phyloP scores from a whole-genome alignment of 2,888 invertebrate genomes.

The Acrocyrtus sp. region DNA sequence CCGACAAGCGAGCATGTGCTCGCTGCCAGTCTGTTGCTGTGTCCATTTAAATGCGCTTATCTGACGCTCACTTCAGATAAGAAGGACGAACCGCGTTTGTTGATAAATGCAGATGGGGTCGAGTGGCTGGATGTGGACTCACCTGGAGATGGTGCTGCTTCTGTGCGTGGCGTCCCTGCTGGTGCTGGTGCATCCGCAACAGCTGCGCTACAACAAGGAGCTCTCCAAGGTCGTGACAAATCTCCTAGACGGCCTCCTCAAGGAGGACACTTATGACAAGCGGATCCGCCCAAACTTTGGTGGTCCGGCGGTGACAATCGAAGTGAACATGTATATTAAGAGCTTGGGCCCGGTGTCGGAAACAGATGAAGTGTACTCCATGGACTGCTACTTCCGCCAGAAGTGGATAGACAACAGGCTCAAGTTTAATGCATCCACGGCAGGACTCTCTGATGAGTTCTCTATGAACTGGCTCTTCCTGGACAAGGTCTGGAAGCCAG shows the following conservation, averaged over 20 bases:
- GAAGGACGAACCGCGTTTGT: neutral
- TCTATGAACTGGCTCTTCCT: conserved; percentile 71
- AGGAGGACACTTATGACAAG: conserved; percentile 66
- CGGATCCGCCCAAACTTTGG: conserved; percentile 67
- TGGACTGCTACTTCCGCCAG: conserved; percentile 68
- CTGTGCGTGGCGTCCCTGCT: conserved; percentile 18
- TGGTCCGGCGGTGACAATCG: conserved; percentile 66
- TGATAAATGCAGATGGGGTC: neutral
- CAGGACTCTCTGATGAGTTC: conserved; percentile 65
- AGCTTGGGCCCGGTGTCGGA: conserved; percentile 68
- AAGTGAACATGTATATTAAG: conserved; percentile 67
- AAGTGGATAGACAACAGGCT: conserved; percentile 70
- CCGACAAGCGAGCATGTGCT: too few relatives aligned
- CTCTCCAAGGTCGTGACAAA: conserved; percentile 64
- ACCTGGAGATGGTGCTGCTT: conserved; percentile 16
- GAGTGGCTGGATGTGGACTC: conserved; percentile 15
- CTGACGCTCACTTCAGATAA: too few relatives aligned
- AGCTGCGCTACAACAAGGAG: conserved; percentile 61
- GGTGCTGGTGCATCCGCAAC: conserved; percentile 49
- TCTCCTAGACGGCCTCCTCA: conserved; percentile 66
- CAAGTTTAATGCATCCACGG: conserved; percentile 65
- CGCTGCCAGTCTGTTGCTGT: too few relatives aligned
- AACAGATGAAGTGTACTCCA: conserved; percentile 67
- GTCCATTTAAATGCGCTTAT: too few relatives aligned
- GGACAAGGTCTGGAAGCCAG: conserved; percentile 72